A percentile compares a stretch with the other conserved stretches of the same genome.
phyloP scores from a whole-genome alignment of 2,113 vertebrate genomes.

The Antigone vipio region DNA sequence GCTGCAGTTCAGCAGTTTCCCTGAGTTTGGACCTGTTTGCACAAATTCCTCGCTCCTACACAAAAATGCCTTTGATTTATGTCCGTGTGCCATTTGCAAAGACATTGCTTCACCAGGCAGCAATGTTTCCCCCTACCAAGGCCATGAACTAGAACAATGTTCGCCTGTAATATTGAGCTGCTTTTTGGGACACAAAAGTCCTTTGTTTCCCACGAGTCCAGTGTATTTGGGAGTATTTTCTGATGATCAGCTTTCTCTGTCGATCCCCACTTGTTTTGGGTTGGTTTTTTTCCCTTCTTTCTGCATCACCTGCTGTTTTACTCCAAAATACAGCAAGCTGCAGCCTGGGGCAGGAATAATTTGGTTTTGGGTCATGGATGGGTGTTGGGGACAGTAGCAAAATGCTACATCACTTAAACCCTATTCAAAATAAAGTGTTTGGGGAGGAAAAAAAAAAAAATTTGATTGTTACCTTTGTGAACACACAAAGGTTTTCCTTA shows the following conservation, averaged over 20 bases:
- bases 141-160: too few relatives aligned
- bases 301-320: neutral
- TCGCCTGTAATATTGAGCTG: rapidly evolving
- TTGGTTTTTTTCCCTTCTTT: neutral
- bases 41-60: neutral
- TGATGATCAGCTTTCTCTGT: neutral
- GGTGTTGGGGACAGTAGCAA: too few relatives aligned
- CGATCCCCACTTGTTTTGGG: neutral
- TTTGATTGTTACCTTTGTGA: too few relatives aligned
- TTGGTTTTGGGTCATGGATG: neutral
- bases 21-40: too few relatives aligned
- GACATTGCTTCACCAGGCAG: rapidly evolving
- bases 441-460: too few relatives aligned
- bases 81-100: rapidly evolving
- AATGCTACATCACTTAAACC: neutral
- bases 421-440: neutral
- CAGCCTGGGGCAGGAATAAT: neutral
- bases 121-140: neutral
- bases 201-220: neutral
- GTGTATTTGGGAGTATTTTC: neutral
- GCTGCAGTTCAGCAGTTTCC: neutral
- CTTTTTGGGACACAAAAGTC: neutral
- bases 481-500: neutral
- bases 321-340: neutral
- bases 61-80: neutral